Percentiles rank a stretch among this genome's conserved stretches.
These are phyloP conservation scores for Bradynema listronoti DNA, from an alignment of 1,140 invertebrate species.

Conservation along the genomic window DNA sequence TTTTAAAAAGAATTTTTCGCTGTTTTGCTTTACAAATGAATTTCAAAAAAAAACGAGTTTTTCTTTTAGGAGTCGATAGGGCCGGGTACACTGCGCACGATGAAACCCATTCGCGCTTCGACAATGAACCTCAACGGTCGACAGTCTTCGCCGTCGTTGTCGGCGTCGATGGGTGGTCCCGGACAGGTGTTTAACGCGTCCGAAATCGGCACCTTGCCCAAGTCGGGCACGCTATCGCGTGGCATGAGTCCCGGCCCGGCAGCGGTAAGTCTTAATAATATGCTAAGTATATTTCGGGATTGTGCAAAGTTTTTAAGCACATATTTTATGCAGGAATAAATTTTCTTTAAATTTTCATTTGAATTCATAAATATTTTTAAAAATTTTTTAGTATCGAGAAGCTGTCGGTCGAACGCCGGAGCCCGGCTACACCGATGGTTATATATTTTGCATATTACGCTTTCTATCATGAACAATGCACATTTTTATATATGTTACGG, in stretches of 20 bases:
- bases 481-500: no score
- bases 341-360: background rate
- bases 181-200: constrained; percentile 50
- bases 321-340: background rate
- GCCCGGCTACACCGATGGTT: constrained; percentile 34
- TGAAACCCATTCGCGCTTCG: constrained; percentile 52
- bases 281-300: background rate
- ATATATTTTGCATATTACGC: no score
- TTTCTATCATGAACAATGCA: no score
- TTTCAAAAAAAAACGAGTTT: no score
- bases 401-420: constrained; percentile 49
- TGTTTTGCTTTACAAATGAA: no score
- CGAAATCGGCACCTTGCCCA: constrained; percentile 53
- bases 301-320: background rate
- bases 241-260: constrained; percentile 48
- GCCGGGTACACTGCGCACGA: constrained; percentile 52
- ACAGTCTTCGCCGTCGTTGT: constrained; percentile 32
- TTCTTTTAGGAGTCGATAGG: constrained; percentile 48
- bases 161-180: constrained; percentile 42
- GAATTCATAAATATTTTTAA: background rate
- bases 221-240: constrained; percentile 34
- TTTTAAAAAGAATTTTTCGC: constrained; percentile 6
- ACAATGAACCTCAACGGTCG: constrained; percentile 47
- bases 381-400: constrained; percentile 45
- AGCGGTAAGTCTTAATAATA: constrained; percentile 20